These are phyloP conservation scores for Bucco capensis DNA, from an alignment of 2,113 vertebrate genomes.

Conservation along the genomic window DNA sequence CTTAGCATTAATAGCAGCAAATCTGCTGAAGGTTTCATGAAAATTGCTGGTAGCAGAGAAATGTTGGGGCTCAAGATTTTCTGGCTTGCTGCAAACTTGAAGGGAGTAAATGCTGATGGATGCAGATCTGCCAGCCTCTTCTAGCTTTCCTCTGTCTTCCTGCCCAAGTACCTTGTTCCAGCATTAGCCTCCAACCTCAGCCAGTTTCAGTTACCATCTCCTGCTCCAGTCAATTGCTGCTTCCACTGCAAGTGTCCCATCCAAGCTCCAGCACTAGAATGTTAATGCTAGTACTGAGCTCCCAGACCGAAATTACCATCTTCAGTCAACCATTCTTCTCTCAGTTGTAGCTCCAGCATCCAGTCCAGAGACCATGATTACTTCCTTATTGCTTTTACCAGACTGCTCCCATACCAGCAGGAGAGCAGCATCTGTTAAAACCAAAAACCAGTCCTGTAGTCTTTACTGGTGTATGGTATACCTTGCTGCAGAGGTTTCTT, in stretches of 20 bases:
- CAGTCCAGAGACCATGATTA: not conserved
- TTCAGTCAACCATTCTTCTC: not conserved
- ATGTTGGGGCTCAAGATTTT: not conserved
- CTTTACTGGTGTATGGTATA: not conserved
- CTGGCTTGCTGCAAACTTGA: not conserved
- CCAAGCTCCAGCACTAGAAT: not conserved
- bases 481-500: not conserved
- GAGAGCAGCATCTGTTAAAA: not conserved
- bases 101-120: not conserved
- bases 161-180: not conserved
- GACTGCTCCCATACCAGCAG: not conserved
- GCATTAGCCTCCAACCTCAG: not conserved
- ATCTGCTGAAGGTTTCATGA: not conserved
- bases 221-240: not conserved
- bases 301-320: not conserved
- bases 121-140: fast-evolving
- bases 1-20: not conserved
- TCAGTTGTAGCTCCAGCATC: not conserved
- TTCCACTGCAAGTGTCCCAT: not conserved
- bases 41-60: not conserved
- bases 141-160: not conserved
- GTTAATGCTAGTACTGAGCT: not conserved
- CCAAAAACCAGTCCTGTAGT: not conserved
- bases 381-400: not conserved
- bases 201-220: not conserved